Percentiles rank a stretch among this genome's conserved stretches.
phyloP scores from a whole-genome alignment of 2,888 invertebrate species.

The Drosophila phalerata region DNA sequence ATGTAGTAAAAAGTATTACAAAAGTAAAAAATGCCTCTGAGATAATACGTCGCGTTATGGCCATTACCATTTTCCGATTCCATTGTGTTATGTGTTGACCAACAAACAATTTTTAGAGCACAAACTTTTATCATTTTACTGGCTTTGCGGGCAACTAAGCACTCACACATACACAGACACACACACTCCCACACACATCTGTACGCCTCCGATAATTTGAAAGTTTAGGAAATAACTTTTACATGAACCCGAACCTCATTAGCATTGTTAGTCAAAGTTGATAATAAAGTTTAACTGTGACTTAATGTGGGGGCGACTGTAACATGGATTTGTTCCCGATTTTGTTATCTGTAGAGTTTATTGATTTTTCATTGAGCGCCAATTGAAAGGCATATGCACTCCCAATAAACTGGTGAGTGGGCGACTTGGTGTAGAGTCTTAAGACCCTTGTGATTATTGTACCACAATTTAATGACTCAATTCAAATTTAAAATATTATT shows the following conservation, averaged over 20 bases:
- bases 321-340: slow-evolving; percentile 23
- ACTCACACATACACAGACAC: slow-evolving; percentile 9
- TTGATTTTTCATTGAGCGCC: slow-evolving; percentile 57
- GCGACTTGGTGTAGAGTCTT: neutral
- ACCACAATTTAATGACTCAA: slow-evolving; percentile 42
- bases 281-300: slow-evolving; percentile 58
- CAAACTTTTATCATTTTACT: slow-evolving; percentile 62
- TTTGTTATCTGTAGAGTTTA: slow-evolving; percentile 29
- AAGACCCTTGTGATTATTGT: slow-evolving; percentile 12
- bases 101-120: slow-evolving; percentile 26
- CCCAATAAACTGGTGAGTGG: slow-evolving; percentile 12
- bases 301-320: slow-evolving; percentile 30
- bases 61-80: slow-evolving; percentile 19
- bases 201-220: slow-evolving; percentile 35
- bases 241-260: slow-evolving; percentile 57
- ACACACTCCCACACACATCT: slow-evolving; percentile 9
- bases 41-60: slow-evolving; percentile 1
- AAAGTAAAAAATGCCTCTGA: slow-evolving; percentile 2
- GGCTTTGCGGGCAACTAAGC: slow-evolving; percentile 10
- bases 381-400: slow-evolving; percentile 44
- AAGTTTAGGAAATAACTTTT: slow-evolving; percentile 67
- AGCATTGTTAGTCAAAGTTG: slow-evolving; percentile 77
- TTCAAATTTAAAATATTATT: slow-evolving; percentile 43
- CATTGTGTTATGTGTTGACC: slow-evolving; percentile 18
- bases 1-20: slow-evolving; percentile 3